These are phyloP conservation scores for Montipora cactus DNA, from an alignment of 64 coral and sea anemone genomes.

Conservation along the genomic window DNA sequence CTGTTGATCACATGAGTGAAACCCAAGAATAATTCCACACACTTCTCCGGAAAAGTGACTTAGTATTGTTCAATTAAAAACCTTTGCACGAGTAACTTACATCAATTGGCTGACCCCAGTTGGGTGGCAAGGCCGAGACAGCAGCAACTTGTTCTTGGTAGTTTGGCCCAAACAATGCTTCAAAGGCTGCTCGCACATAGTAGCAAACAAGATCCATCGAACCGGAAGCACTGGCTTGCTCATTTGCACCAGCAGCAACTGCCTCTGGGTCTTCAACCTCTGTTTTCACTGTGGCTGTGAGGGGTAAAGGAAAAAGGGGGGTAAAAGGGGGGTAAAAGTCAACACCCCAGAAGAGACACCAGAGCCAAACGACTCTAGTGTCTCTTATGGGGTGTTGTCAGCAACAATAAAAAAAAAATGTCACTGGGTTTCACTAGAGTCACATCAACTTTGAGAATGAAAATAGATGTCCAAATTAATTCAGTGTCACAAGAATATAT, in stretches of 20 bases:
- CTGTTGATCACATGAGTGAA: too few relatives aligned
- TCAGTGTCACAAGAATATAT: too few relatives aligned
- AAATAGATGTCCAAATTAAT: too few relatives aligned
- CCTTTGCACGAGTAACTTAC: background rate
- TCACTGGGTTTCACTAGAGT: too few relatives aligned
- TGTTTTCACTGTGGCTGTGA: background rate
- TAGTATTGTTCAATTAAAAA: background rate
- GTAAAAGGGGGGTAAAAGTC: too few relatives aligned
- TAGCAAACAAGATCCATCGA: background rate
- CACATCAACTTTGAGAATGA: too few relatives aligned
- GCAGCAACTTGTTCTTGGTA: background rate
- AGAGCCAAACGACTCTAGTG: too few relatives aligned
- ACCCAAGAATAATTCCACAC: too few relatives aligned
- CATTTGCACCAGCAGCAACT: background rate
- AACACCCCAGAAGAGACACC: too few relatives aligned
- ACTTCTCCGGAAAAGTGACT: background rate
- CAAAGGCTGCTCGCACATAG: background rate
- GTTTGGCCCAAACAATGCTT: background rate
- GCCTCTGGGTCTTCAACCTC: background rate
- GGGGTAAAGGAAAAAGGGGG: background rate
- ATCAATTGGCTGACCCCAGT: conserved; percentile 1
- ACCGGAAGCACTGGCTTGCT: background rate
- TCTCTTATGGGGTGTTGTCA: too few relatives aligned
- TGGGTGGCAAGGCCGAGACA: background rate
- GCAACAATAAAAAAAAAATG: too few relatives aligned